Evolutionary conservation across 37 sponge, comb jelly and placozoan genomes (phyloP), one percentile per base, ranked within the genome.

Genomic region (Dysidea cf. avara): DNA sequence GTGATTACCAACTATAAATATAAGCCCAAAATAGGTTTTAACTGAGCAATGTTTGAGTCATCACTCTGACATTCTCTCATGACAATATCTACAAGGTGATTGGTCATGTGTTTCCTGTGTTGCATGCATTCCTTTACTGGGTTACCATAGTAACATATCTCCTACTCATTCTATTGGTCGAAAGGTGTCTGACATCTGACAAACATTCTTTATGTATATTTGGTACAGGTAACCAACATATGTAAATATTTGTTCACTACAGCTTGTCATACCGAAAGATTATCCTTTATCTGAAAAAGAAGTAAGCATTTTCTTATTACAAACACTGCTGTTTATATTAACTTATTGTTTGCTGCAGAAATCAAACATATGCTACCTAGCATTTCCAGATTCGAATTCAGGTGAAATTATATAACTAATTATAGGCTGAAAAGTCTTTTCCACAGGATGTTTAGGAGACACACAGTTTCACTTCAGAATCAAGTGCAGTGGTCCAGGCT

Each of bases 371-470:
- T 97, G 99, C 68, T 97, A 97, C 72, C 80, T 97, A 29, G 84
- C 99, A 21, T 97, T 97, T 51, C 99, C 99, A n/a, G 99, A 97
- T 64, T 97, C 99, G 0, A 97, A 97, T 56, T 92, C 93, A 32
- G 92, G 96, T 96, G 38, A 64, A 86, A 6, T 64, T 25, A 64
- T 31, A 9, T 12, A 43, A 43, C 0, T 16, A 25, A 21, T 25
- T 22, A 64, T 37, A 24, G n/a, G 33, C 50, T 17, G 14, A 9
- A 11, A 31, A 7, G 4, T 43, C 21, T 30, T 28, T 0, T 12
- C 17, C 58, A 16, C 72, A 90, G 99, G 95, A 21, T 88, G 89
- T 32, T 86, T 94, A 72, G 99, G 99, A 30, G 99, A 97, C 72
- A 87, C 95, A 11, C 93, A 85, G 79, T 94, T 88, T 71, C 95